Evolutionary conservation across 2,113 vertebrate genomes (phyloP).

Genomic region (Plotosus lineatus): DNA sequence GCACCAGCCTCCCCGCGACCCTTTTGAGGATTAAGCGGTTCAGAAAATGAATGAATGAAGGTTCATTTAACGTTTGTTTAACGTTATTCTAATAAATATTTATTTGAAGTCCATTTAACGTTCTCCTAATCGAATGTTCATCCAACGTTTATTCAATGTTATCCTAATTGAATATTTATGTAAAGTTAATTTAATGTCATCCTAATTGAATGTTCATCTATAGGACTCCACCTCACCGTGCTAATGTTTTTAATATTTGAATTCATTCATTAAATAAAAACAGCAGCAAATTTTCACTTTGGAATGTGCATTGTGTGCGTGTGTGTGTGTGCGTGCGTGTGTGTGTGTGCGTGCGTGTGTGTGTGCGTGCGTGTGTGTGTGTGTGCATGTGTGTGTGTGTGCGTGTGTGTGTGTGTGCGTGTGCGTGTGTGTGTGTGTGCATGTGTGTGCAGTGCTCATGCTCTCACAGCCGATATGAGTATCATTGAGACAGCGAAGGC

Average conservation of each 20-base stretch:
- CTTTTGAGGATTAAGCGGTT: too few relatives aligned
- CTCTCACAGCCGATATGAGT: conserved; percentile 79
- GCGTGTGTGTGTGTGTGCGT: conserved; percentile 30
- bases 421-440: conserved; percentile 28
- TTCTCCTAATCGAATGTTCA: too few relatives aligned
- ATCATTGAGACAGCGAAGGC: conserved; percentile 74
- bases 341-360: conserved; percentile 22
- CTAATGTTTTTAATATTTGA: too few relatives aligned
- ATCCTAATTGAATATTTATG: not conserved
- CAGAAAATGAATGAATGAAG: too few relatives aligned
- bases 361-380: conserved; percentile 17
- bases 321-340: conserved; percentile 6
- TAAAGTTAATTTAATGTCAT: not conserved
- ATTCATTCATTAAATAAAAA: too few relatives aligned
- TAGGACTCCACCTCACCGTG: too few relatives aligned
- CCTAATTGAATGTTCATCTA: not conserved
- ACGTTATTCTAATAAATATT: not conserved
- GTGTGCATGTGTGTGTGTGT: conserved; percentile 30
- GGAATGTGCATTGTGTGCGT: too few relatives aligned
- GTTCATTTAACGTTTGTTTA: not conserved
- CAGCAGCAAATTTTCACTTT: not conserved
- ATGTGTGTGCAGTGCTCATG: conserved; percentile 74
- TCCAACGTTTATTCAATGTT: not conserved
- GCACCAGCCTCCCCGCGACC: too few relatives aligned
- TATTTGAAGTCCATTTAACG: not conserved